Conservation (phyloP, 2,888 invertebrate genomes). For the Ellobium chinense region DNA sequence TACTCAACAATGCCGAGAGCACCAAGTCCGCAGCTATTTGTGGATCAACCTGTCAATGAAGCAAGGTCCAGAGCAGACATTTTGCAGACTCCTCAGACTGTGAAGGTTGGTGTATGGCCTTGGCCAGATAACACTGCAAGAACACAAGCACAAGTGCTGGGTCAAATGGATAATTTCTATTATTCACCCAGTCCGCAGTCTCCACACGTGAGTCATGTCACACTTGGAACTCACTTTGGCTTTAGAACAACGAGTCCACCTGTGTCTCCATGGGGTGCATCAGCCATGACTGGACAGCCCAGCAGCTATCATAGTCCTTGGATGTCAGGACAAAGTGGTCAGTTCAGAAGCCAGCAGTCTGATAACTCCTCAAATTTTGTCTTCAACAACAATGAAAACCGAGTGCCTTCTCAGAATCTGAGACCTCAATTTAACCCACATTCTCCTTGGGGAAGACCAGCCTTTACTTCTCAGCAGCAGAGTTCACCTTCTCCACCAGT, state of each 20-base stretch:
- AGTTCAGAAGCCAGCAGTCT: not conserved
- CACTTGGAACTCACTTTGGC: conserved; percentile 27
- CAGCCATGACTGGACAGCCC: not conserved
- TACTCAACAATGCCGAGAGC: not conserved
- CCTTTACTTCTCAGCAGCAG: not conserved
- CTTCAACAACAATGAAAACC: not conserved
- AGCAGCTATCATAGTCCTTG: not conserved
- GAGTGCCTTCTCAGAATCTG: not conserved
- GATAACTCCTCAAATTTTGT: not conserved
- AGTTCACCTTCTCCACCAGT: not conserved
- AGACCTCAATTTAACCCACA: not conserved
- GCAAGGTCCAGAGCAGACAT: not conserved
- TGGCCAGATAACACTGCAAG: not conserved
- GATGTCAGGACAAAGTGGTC: not conserved
- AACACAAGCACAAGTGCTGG: too few relatives aligned
- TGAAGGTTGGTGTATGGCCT: not conserved
- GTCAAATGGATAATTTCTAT: not conserved
- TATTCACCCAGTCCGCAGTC: not conserved
- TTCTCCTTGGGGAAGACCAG: not conserved
- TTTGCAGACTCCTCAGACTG: not conserved
- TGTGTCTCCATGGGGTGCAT: not conserved
- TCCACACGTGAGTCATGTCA: not conserved
- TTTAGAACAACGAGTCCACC: conserved; percentile 9
- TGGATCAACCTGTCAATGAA: not conserved
- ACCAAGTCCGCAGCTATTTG: not conserved